Percentiles rank a stretch among this genome's conserved stretches.
Conservation (phyloP, 2,797 vertebrate genomes). For the Danio tinwini region DNA sequence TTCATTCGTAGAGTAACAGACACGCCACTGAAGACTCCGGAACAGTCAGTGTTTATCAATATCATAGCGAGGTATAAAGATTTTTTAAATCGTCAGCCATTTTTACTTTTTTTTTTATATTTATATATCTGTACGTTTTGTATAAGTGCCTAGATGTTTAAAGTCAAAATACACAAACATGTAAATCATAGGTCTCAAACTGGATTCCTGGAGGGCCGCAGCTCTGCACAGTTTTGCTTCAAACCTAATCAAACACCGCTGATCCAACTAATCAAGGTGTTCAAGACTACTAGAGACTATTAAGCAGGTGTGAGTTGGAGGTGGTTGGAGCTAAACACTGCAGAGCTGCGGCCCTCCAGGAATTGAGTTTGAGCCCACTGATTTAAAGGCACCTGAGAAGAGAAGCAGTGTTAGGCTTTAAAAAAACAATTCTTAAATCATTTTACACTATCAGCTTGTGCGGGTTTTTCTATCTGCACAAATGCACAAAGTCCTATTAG, state of each 20-base stretch:
- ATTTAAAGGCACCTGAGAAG: neutral
- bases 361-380: neutral
- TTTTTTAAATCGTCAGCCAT: neutral
- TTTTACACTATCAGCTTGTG: neutral
- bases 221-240: too few species aligned
- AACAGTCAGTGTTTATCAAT: slow-evolving; percentile 2
- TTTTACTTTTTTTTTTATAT: slow-evolving; percentile 24
- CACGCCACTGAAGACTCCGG: neutral
- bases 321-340: too few species aligned
- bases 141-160: slow-evolving; percentile 46
- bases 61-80: neutral
- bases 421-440: neutral
- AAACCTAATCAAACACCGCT: too few species aligned
- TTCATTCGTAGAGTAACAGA: slow-evolving; percentile 59
- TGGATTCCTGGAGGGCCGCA: too few species aligned
- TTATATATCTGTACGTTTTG: slow-evolving; percentile 16
- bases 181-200: too few species aligned
- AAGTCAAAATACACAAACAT: neutral
- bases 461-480: neutral
- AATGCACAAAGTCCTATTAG: neutral
- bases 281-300: too few species aligned
- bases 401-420: slow-evolving; percentile 16
- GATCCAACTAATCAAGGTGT: too few species aligned
- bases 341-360: too few species aligned
- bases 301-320: too few species aligned